These are phyloP conservation scores for Microtus agrestis DNA, from an alignment of 2,797 vertebrate genomes.

Conservation along the genomic window DNA sequence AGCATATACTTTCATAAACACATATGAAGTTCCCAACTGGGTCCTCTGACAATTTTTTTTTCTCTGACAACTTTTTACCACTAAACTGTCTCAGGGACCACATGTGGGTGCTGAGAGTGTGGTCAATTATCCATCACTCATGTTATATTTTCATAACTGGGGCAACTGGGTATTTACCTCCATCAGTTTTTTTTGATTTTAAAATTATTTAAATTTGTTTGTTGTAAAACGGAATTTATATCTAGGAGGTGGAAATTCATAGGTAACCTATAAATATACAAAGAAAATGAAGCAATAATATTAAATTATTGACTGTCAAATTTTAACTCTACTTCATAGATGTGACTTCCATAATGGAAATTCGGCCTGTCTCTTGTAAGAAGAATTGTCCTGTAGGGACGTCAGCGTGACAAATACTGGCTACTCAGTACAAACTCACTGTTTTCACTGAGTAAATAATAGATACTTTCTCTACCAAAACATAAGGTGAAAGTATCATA, in stretches of 20 bases:
- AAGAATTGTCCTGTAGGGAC: background rate
- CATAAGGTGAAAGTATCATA: background rate
- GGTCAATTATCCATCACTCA: background rate
- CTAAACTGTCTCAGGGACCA: background rate
- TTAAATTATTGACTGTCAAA: background rate
- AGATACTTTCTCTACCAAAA: background rate
- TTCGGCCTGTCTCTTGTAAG: background rate
- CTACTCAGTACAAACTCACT: background rate
- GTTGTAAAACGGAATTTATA: background rate
- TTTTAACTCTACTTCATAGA: background rate
- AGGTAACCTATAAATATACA: background rate
- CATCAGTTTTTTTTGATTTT: background rate
- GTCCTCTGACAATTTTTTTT: background rate
- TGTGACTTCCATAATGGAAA: background rate
- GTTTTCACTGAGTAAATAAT: background rate
- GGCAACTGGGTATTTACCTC: background rate
- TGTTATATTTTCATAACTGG: slow-evolving; percentile 7
- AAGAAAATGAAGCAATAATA: background rate
- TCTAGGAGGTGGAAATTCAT: background rate
- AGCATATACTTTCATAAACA: slow-evolving; percentile 13
- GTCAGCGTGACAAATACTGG: background rate
- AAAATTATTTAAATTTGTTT: background rate
- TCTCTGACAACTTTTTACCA: background rate
- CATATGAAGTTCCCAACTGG: background rate
- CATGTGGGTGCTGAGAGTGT: background rate